Evolutionary conservation across 2,797 vertebrate genomes (phyloP).

Genomic region (Periophthalmus magnuspinnatus): DNA sequence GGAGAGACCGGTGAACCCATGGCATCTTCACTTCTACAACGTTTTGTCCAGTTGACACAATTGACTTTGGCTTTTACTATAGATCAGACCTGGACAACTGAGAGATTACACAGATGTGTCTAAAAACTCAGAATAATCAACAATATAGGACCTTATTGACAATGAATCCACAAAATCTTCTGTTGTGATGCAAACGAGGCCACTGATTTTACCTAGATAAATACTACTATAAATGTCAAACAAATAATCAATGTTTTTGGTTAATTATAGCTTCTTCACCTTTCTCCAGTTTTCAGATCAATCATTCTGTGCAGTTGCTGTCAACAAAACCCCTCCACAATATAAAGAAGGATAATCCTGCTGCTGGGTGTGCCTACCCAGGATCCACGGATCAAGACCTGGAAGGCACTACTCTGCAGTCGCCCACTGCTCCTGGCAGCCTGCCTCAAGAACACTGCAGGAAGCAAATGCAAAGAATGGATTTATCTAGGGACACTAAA

Average conservation of each 20-base stretch:
- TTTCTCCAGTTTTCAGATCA: neutral
- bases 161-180: neutral
- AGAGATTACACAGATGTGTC: too few species aligned
- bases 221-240: neutral
- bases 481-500: neutral
- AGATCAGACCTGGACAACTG: too few species aligned
- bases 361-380: neutral
- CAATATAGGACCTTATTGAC: neutral
- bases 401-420: neutral
- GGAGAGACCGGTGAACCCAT: too few species aligned
- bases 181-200: neutral
- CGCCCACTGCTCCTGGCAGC: neutral
- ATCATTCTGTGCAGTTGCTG: neutral
- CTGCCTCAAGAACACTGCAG: neutral
- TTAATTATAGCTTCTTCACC: neutral
- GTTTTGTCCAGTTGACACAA: too few species aligned
- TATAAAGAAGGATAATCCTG: conserved; percentile 2
- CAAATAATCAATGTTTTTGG: neutral
- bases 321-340: neutral
- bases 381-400: neutral
- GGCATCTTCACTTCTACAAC: too few species aligned
- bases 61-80: too few species aligned
- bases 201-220: neutral
- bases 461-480: neutral
- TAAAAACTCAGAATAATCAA: neutral